phyloP scores from a whole-genome alignment of 53 echinoderm and acorn worm species.

The Apostichopus leukothele region DNA sequence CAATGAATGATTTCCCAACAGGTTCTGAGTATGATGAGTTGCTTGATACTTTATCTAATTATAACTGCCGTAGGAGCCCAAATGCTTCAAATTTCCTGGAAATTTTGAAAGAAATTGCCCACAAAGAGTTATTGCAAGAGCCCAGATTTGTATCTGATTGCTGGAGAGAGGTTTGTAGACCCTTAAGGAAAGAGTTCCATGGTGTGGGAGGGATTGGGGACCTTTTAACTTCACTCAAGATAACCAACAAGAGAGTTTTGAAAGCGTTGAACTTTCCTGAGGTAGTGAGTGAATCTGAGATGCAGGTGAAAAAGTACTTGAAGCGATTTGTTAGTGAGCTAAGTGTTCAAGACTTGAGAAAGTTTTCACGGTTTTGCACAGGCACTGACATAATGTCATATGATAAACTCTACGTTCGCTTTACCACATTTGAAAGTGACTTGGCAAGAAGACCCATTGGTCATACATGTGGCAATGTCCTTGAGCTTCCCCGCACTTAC shows the following conservation, averaged over 20 bases:
- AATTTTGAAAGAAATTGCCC: neutral
- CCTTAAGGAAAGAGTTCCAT: neutral
- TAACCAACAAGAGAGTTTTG: too few relatives aligned
- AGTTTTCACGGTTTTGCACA: slow-evolving; percentile 3
- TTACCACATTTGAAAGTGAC: too few relatives aligned
- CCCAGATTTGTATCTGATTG: neutral
- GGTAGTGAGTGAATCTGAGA: neutral
- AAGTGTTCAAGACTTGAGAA: neutral
- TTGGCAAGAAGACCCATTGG: too few relatives aligned
- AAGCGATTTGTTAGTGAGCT: neutral
- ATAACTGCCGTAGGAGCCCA: neutral
- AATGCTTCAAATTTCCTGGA: neutral
- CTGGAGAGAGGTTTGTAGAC: neutral
- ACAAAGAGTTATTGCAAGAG: neutral
- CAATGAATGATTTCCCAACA: neutral
- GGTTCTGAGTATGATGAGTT: neutral
- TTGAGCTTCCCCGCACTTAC: too few relatives aligned
- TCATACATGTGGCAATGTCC: too few relatives aligned
- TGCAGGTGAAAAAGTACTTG: neutral
- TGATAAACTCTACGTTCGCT: too few relatives aligned
- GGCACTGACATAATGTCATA: slow-evolving; percentile 4
- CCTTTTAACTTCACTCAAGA: neutral
- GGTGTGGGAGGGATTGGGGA: neutral
- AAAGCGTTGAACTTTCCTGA: neutral
- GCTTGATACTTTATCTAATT: neutral